Evolutionary conservation across 2,797 vertebrate species (phyloP).

Genomic region (Brachyalestes nurse): DNA sequence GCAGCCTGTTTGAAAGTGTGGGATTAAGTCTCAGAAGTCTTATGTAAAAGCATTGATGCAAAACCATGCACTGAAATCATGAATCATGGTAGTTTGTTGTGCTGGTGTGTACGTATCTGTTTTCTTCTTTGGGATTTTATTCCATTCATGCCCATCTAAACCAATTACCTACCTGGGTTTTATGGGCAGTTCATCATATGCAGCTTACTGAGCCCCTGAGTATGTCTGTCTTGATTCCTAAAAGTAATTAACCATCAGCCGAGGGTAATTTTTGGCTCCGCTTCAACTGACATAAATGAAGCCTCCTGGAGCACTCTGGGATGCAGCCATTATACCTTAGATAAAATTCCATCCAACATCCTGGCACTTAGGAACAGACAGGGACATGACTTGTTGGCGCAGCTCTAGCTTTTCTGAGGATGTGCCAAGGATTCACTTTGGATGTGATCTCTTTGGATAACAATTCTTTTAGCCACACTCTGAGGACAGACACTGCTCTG

Average conservation of each 20-base stretch:
- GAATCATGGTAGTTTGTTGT: neutral
- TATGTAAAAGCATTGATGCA: neutral
- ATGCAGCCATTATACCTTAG: constrained; percentile 76
- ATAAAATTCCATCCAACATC: constrained; percentile 79
- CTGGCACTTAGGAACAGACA: constrained; percentile 77
- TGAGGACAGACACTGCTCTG: constrained; percentile 56
- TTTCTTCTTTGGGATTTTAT: constrained; percentile 64
- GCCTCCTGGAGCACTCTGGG: constrained; percentile 59
- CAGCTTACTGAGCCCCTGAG: constrained; percentile 80
- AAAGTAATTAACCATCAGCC: constrained; percentile 83
- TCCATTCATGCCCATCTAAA: constrained; percentile 41
- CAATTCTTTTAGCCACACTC: constrained; percentile 57
- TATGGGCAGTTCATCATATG: constrained; percentile 79
- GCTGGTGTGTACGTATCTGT: constrained; percentile 36
- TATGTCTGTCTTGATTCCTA: constrained; percentile 77
- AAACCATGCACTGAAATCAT: neutral
- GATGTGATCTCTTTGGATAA: constrained; percentile 38
- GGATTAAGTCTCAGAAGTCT: no score
- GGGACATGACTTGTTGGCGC: constrained; percentile 75
- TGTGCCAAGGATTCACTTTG: constrained; percentile 72
- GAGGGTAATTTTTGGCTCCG: constrained; percentile 77
- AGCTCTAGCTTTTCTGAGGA: constrained; percentile 59
- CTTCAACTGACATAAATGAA: constrained; percentile 73
- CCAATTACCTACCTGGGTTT: constrained; percentile 77
- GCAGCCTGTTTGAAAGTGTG: no score